A percentile compares a stretch with the other conserved stretches of the same genome.
Evolutionary conservation across 2,797 vertebrate genomes (phyloP).

Genomic region (Platyrinchus mystaceus): DNA sequence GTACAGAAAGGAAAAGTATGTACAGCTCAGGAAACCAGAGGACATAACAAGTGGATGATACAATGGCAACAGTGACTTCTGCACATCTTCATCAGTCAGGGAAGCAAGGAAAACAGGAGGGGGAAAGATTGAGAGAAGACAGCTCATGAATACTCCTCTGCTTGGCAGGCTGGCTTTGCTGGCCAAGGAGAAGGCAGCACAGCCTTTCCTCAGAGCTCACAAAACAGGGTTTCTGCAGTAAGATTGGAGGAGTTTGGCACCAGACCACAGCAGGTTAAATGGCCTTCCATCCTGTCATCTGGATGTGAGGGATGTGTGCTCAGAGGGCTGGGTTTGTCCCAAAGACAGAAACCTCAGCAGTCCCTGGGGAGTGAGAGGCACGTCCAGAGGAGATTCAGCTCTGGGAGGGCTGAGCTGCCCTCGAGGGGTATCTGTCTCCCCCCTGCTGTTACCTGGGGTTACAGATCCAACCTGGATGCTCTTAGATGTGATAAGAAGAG

Average conservation of each 20-base stretch:
- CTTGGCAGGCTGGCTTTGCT: background rate
- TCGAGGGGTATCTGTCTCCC: background rate
- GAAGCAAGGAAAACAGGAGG: background rate
- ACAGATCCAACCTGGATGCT: no score
- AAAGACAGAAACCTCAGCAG: background rate
- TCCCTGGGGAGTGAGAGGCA: background rate
- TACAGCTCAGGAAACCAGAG: background rate
- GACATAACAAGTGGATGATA: background rate
- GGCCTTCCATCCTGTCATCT: background rate
- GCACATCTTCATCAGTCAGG: background rate
- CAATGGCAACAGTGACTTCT: background rate
- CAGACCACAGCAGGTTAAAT: background rate
- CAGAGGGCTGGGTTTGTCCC: background rate
- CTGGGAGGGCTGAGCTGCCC: background rate
- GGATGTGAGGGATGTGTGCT: background rate
- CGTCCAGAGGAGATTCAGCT: rapidly evolving
- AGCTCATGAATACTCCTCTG: background rate
- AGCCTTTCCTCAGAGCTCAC: background rate
- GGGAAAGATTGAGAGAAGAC: background rate
- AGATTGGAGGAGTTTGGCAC: background rate
- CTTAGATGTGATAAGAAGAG: background rate
- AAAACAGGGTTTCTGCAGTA: background rate
- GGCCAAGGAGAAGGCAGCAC: background rate
- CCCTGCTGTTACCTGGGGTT: rapidly evolving
- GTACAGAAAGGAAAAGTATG: background rate